A percentile compares a stretch with the other conserved stretches of the same genome.
Evolutionary conservation across 2,113 vertebrate genomes (phyloP).

Genomic region (Ailurus styani): DNA sequence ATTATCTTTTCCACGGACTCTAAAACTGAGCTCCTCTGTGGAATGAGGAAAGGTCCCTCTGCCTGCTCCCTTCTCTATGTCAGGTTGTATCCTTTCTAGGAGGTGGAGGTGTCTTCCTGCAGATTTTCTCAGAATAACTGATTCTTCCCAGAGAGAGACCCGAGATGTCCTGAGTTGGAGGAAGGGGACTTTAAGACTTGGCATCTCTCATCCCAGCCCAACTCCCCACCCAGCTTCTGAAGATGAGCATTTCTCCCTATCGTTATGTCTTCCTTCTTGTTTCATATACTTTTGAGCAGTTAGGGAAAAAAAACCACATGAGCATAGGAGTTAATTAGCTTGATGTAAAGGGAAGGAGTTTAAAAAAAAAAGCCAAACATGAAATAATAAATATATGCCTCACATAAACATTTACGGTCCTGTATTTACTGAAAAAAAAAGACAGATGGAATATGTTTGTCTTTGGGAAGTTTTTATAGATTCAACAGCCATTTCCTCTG

Average conservation of each 20-base stretch:
- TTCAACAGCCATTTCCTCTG: slow-evolving; percentile 66
- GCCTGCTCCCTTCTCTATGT: background rate
- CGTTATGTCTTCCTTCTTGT: background rate
- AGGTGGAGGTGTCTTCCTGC: fast-evolving
- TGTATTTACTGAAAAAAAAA: slow-evolving; percentile 62
- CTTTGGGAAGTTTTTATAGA: slow-evolving; percentile 66
- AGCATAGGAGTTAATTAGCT: background rate
- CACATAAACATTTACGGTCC: slow-evolving; percentile 55
- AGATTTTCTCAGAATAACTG: background rate
- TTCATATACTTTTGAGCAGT: background rate
- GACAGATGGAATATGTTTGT: slow-evolving; percentile 72
- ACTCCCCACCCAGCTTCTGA: background rate
- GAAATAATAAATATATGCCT: slow-evolving; percentile 37
- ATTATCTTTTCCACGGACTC: background rate
- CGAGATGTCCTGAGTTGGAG: background rate
- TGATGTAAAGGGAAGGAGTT: slow-evolving; percentile 14
- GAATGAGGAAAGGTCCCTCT: background rate
- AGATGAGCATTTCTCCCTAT: background rate
- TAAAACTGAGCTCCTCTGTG: background rate
- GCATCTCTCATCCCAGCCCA: background rate
- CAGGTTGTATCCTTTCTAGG: background rate
- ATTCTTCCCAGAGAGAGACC: background rate
- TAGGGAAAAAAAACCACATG: background rate
- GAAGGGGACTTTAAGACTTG: background rate
- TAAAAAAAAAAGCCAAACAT: background rate